Base-by-base conservation (phyloP, 64 coral and sea anemone genomes). In the Porites lutea region DNA sequence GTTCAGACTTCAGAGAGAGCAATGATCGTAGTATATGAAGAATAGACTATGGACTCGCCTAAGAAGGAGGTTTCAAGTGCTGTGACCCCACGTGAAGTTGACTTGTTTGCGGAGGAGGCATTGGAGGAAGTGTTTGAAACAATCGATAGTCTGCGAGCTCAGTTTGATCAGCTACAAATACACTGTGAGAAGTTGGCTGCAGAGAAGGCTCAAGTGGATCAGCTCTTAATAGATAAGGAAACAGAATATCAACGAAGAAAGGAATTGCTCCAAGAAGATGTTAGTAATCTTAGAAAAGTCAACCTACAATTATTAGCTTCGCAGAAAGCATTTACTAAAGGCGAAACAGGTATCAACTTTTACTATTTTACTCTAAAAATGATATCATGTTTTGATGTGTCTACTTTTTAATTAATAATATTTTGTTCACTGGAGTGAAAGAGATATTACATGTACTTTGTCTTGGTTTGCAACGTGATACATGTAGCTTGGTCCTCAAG, bases 81-180 rank as follows among this genome's bases (percentile, higher is more conserved):
- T 3, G 93, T 83, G 19, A 91, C 88, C 0, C 95, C 95, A 10
- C 82, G 95, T 77, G 95, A 97, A 54, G 92, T 97, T 60, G 95
- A 97, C 79, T 83, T 97, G 8, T 88, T 97, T 77, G 87, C 88
- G 13, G 95, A 97, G 75, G 95, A 97, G 77, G 88, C 93, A 57
- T 60, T 97, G 48, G 95, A 97, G 65, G 95, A 97, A 14, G 87
- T 97, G 16, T 74, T 97, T 43, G 95, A 97, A 22, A 89, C 92
- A 14, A 77, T 94, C 21, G 95, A 96, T 22, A 90, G 88, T 81
- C 82, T 97, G 52, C 92, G 95, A 49, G 69, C 83, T 16, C 79
- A 87, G 72, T 86, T 94, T 68, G 95, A 97, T 50, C 95, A 97
- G 52, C 83, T 97, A 13, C 95, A 97, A 57, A 67, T 87, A 53